Conservation (phyloP, 2,113 vertebrate species). For the Catagonus wagneri region DNA sequence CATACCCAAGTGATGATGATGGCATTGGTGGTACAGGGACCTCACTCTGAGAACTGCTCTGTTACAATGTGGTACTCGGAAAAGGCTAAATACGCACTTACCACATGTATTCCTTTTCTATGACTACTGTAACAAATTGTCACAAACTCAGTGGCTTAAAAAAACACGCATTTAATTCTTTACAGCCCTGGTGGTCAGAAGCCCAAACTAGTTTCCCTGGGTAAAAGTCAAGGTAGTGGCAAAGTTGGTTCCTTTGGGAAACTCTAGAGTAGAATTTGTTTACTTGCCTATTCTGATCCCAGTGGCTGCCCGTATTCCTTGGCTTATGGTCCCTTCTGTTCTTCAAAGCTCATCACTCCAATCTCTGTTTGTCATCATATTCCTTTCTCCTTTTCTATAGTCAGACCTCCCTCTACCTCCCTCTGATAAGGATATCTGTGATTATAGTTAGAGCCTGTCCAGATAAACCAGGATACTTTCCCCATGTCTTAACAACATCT, state of each 20-base stretch:
- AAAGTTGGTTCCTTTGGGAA: background rate
- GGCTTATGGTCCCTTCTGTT: background rate
- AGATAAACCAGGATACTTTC: background rate
- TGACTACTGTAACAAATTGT: background rate
- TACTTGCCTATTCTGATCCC: background rate
- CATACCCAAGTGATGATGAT: background rate
- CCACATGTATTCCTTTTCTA: background rate
- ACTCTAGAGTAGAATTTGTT: background rate
- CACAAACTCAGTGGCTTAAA: background rate
- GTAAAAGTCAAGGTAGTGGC: background rate
- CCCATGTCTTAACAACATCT: background rate
- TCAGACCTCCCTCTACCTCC: background rate
- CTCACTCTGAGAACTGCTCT: background rate
- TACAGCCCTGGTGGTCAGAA: background rate
- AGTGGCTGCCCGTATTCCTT: background rate
- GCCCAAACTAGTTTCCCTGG: background rate
- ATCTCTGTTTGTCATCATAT: background rate
- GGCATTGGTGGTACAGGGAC: background rate
- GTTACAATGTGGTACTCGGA: background rate
- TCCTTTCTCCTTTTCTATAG: background rate
- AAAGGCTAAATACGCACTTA: background rate
- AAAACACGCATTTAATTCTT: background rate
- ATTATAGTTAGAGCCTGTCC: background rate
- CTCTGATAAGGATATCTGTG: background rate
- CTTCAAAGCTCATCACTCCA: background rate